Percentiles rank a stretch among this genome's conserved stretches.
These are phyloP conservation scores for Hipparchia sbordonii DNA, from an alignment of 2,888 invertebrate species.

Conservation along the genomic window DNA sequence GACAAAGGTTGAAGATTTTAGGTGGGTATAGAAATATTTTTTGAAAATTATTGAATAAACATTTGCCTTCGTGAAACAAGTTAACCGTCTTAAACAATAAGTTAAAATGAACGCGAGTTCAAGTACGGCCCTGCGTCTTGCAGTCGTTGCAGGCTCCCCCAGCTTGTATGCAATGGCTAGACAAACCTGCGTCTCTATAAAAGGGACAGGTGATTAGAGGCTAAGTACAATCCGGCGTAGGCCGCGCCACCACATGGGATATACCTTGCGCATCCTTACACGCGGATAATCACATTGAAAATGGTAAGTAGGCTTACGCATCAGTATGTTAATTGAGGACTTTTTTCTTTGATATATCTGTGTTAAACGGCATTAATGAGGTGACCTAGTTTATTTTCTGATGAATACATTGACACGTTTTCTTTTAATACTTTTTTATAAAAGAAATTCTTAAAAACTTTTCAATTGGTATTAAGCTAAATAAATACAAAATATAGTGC, in stretches of 20 bases:
- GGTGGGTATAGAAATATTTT: neutral
- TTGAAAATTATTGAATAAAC: neutral
- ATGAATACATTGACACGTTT: neutral
- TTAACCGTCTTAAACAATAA: neutral
- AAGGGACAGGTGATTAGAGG: conserved; percentile 79
- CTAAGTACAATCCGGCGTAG: conserved; percentile 76
- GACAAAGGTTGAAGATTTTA: too few relatives aligned
- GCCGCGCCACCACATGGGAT: conserved; percentile 71
- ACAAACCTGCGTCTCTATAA: conserved; percentile 80
- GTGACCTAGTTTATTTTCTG: conserved; percentile 9
- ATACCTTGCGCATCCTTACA: conserved; percentile 48
- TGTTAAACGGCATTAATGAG: conserved; percentile 3
- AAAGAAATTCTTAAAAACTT: neutral
- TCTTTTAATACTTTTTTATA: neutral
- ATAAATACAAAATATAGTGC: neutral
- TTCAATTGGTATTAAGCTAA: neutral
- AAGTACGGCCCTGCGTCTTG: conserved; percentile 66
- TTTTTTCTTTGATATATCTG: conserved; percentile 7
- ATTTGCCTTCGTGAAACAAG: neutral
- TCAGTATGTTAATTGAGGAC: conserved; percentile 11
- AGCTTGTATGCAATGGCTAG: conserved; percentile 72
- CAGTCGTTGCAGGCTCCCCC: conserved; percentile 72
- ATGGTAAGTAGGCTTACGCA: conserved; percentile 60
- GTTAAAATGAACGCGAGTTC: conserved; percentile 19
- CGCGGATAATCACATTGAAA: conserved; percentile 50